Conservation (phyloP, 2,888 invertebrate genomes). For the Heliconius sara region DNA sequence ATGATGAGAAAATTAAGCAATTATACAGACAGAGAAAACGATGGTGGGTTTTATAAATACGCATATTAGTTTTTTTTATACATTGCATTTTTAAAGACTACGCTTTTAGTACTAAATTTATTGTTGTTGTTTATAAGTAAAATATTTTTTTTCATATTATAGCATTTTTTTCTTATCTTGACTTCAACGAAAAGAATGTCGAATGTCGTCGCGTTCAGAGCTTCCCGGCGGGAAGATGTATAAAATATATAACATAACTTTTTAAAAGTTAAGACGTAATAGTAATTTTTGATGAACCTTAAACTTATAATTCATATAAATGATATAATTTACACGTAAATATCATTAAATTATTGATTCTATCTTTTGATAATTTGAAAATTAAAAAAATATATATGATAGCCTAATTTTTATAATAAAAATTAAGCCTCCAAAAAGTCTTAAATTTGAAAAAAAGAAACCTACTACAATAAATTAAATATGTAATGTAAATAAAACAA, state of each 20-base stretch:
- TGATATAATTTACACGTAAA: neutral
- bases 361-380: neutral
- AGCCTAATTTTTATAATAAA: neutral
- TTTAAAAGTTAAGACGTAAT: neutral
- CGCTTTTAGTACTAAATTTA: neutral
- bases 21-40: neutral
- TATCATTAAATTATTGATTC: neutral
- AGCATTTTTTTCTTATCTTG: slow-evolving; percentile 15
- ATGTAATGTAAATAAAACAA: neutral
- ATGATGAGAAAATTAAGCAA: slow-evolving; percentile 15
- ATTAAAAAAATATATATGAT: neutral
- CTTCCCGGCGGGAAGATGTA: slow-evolving; percentile 36
- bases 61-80: neutral
- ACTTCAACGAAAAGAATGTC: slow-evolving; percentile 29
- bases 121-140: too few relatives aligned
- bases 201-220: slow-evolving; percentile 31
- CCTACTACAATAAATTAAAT: neutral
- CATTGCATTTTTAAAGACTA: neutral
- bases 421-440: neutral
- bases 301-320: neutral
- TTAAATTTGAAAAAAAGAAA: neutral
- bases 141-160: too few relatives aligned
- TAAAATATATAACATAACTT: neutral
- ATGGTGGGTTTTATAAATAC: neutral
- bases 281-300: neutral